phyloP scores from a whole-genome alignment of 1,140 invertebrate genomes.

The Drosophila oshimai region DNA sequence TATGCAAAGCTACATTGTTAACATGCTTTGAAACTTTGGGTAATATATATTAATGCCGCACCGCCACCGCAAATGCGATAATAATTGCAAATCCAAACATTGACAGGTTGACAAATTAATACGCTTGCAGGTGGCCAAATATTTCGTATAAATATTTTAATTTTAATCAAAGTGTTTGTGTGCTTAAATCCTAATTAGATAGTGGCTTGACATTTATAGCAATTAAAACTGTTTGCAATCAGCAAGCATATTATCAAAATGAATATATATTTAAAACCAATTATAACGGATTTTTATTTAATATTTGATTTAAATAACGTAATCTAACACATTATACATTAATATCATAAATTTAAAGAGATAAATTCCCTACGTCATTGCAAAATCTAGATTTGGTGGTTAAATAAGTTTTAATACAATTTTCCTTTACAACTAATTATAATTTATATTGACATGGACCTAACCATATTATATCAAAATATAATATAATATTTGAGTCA shows the following conservation, averaged over 20 bases:
- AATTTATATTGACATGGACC: too few species aligned
- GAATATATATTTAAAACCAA: neutral
- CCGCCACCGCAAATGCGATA: constrained; percentile 8
- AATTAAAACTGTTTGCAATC: neutral
- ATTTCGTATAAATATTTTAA: constrained; percentile 2
- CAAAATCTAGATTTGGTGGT: too few species aligned
- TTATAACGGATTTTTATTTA: too few species aligned
- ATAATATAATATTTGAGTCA: too few species aligned
- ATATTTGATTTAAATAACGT: too few species aligned
- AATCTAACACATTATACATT: too few species aligned
- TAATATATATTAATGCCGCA: neutral
- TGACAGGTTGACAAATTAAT: constrained; percentile 28
- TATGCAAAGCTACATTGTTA: neutral
- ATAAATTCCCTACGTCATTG: too few species aligned
- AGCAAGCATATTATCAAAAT: too few species aligned
- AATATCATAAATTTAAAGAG: too few species aligned
- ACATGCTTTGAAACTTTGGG: neutral
- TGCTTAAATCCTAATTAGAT: neutral
- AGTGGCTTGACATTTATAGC: neutral
- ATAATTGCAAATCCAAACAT: constrained; percentile 5
- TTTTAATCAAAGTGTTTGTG: neutral
- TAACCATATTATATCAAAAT: too few species aligned
- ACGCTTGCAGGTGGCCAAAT: neutral
- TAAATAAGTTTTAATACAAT: too few species aligned
- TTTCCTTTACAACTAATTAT: too few species aligned